A percentile compares a stretch with the other conserved stretches of the same genome.
phyloP scores from a whole-genome alignment of 64 coral and sea anemone species.

The Montipora capricornis region DNA sequence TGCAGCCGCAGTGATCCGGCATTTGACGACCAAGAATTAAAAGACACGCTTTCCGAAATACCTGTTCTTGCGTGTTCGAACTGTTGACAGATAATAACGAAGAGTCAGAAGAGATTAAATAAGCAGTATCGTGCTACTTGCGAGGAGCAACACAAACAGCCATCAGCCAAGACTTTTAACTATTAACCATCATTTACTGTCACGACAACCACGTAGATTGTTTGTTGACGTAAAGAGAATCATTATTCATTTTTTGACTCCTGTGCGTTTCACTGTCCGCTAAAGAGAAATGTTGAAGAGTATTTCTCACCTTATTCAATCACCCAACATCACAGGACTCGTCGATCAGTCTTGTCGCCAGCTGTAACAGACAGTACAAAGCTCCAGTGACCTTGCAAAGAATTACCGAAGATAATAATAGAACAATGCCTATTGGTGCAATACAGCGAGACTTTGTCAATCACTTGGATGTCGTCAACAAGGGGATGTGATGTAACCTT shows the following conservation, averaged over 20 bases:
- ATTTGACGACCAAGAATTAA: not conserved
- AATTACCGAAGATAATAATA: slow-evolving; percentile 20
- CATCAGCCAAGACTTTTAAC: not conserved
- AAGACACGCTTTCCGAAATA: not conserved
- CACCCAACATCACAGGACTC: not conserved
- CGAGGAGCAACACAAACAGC: not conserved
- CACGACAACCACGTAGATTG: not conserved
- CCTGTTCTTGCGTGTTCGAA: not conserved
- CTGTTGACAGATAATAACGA: slow-evolving; percentile 45
- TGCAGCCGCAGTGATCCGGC: not conserved
- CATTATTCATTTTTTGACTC: not conserved
- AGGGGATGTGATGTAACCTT: not conserved
- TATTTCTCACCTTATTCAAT: slow-evolving; percentile 38
- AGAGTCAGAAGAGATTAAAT: slow-evolving; percentile 36
- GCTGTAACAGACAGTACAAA: not conserved
- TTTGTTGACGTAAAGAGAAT: not conserved
- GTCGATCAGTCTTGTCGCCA: not conserved
- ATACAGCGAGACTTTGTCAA: slow-evolving; percentile 29
- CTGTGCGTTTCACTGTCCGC: not conserved
- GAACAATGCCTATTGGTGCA: slow-evolving; percentile 23
- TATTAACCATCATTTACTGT: not conserved
- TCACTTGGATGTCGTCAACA: not conserved
- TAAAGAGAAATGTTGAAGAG: not conserved
- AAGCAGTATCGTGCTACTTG: not conserved
- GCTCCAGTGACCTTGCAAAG: not conserved